Evolutionary conservation across 2,888 invertebrate genomes (phyloP), one percentile per base, ranked within the genome.

Genomic region (Dolichopus griseipennis): DNA sequence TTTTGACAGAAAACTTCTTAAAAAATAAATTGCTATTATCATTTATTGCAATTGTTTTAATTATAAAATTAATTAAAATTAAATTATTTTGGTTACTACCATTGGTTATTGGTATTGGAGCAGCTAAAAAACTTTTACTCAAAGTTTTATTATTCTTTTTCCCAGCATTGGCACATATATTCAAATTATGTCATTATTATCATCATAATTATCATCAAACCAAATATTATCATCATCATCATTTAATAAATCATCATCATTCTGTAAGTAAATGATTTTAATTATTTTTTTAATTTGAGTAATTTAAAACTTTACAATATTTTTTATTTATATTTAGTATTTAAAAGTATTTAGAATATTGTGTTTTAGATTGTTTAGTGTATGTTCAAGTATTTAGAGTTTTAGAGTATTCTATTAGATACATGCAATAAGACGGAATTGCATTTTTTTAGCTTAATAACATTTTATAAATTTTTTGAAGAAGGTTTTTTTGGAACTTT

Each of bases 141-240:
- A 93, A 93, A 77, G 82, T 92, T 67, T 79, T 93, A 18, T 84
- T 93, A 27, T 93, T 93, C 84, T 76, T 93, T 61, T 91, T 93
- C 81, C 93, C 93, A 1, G 91, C 91, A 0, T 80, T 93, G 70
- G 87, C 90, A 68, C 91, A 92, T 77, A 85, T 93, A 70, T 93
- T 93, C 83, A 93, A 92, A 78, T 83, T 93, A 20, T 93, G 93
- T 79, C 90, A 91, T 7, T 90, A 90, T 83, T 92, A 92, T 75
- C 90, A 91, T 72, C 87, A 89, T 74, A 85, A 85, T 71, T 88
- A 86, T 75, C 88, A 90, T 74, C 85, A 86, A 20, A 88, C 90
- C 64, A 91, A 92, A 76, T 90, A 85, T 75, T 92, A 93, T 78
- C 92, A 92, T 74, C 92, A 92, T 76, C 91, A 91, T 75, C 92